phyloP scores from a whole-genome alignment of 2,797 vertebrate genomes.

The Alectoris magna region DNA sequence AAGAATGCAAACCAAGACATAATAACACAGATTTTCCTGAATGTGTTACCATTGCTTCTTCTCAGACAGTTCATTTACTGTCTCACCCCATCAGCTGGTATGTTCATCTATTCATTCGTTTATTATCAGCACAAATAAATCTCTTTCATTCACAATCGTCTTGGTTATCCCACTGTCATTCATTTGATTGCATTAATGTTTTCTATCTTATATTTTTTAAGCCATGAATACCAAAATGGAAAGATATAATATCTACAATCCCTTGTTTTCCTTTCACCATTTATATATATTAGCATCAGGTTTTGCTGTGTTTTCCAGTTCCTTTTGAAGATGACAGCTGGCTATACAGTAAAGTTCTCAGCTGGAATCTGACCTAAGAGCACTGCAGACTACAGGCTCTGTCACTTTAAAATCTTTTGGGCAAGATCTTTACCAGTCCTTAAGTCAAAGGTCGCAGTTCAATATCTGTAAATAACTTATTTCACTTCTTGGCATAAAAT shows the following conservation, averaged over 20 bases:
- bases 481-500: neutral
- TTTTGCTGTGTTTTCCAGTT: neutral
- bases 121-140: neutral
- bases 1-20: neutral
- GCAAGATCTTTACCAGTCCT: neutral
- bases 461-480: neutral
- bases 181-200: neutral
- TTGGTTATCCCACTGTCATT: neutral
- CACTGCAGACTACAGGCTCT: neutral
- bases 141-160: neutral
- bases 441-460: neutral
- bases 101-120: neutral
- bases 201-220: neutral
- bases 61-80: neutral
- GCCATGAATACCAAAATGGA: neutral
- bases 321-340: neutral
- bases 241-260: neutral
- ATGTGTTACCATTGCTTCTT: constrained; percentile 6
- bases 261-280: neutral
- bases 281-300: neutral
- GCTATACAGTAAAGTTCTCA: neutral
- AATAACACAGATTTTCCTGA: neutral
- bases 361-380: neutral
- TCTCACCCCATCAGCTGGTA: neutral
- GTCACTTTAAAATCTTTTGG: neutral